Evolutionary conservation across 2,797 vertebrate species (phyloP).

Genomic region (Amblyraja radiata): DNA sequence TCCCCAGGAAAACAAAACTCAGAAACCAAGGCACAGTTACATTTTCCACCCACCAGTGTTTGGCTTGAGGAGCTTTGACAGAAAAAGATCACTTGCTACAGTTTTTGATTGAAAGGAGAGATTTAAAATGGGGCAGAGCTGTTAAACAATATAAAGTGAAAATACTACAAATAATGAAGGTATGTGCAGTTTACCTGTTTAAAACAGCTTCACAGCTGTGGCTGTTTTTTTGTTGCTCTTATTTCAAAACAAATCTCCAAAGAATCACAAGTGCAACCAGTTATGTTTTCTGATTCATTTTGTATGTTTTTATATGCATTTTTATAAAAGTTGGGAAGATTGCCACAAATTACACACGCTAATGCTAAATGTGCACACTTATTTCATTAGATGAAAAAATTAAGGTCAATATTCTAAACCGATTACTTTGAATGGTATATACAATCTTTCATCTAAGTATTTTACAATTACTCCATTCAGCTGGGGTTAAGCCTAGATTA

Average conservation of each 20-base stretch:
- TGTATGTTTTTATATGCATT: slow-evolving; percentile 61
- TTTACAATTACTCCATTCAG: slow-evolving; percentile 54
- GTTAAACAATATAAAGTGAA: background rate
- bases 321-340: slow-evolving; percentile 69
- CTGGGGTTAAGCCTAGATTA: slow-evolving; percentile 46
- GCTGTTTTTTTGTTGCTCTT: background rate
- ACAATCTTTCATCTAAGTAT: slow-evolving; percentile 55
- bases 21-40: background rate
- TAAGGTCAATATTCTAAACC: slow-evolving; percentile 49
- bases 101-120: background rate
- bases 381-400: slow-evolving; percentile 54
- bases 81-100: background rate
- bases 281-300: slow-evolving; percentile 56
- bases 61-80: background rate
- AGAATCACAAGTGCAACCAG: slow-evolving; percentile 30
- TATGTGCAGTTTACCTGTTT: slow-evolving; percentile 2
- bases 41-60: background rate
- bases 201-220: background rate
- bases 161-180: background rate
- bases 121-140: background rate
- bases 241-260: slow-evolving; percentile 30
- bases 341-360: slow-evolving; percentile 58
- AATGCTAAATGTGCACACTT: slow-evolving; percentile 55
- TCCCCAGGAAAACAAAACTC: background rate
- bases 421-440: slow-evolving; percentile 51